Conservation (phyloP, 2,888 invertebrate species). For the Agriopis leucophaearia region DNA sequence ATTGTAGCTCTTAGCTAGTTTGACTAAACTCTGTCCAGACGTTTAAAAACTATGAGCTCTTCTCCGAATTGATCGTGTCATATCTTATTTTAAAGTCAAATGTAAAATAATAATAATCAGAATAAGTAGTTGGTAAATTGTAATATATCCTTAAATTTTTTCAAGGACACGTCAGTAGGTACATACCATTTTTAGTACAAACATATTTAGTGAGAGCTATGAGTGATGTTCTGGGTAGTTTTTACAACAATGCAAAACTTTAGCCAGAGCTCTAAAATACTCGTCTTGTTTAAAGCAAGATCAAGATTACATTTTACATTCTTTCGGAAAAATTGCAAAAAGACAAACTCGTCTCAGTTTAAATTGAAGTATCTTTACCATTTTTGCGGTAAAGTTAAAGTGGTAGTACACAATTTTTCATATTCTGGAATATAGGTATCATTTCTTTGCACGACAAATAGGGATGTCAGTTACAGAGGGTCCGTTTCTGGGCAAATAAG, state of each 20-base stretch:
- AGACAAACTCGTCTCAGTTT: background rate
- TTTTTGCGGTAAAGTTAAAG: background rate
- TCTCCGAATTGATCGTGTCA: no score
- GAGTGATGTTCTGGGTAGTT: background rate
- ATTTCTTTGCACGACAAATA: constrained; percentile 1
- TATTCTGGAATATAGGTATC: no score
- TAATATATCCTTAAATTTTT: no score
- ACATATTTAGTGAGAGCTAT: background rate
- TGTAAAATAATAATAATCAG: no score
- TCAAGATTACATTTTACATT: constrained; percentile 12
- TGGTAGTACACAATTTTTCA: background rate
- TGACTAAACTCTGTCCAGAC: no score
- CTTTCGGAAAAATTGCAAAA: background rate
- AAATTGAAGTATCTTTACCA: background rate
- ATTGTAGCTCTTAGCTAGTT: no score
- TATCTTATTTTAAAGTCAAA: no score
- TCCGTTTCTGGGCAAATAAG: constrained; percentile 6
- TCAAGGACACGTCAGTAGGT: no score
- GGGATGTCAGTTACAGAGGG: constrained; percentile 9
- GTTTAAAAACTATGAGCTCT: no score
- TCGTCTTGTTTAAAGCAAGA: background rate
- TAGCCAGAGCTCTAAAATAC: background rate
- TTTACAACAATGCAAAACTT: constrained; percentile 4
- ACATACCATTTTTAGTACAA: background rate
- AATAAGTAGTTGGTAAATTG: no score